Conservation (phyloP, 2,888 invertebrate genomes). For the Pimpla rufipes region DNA sequence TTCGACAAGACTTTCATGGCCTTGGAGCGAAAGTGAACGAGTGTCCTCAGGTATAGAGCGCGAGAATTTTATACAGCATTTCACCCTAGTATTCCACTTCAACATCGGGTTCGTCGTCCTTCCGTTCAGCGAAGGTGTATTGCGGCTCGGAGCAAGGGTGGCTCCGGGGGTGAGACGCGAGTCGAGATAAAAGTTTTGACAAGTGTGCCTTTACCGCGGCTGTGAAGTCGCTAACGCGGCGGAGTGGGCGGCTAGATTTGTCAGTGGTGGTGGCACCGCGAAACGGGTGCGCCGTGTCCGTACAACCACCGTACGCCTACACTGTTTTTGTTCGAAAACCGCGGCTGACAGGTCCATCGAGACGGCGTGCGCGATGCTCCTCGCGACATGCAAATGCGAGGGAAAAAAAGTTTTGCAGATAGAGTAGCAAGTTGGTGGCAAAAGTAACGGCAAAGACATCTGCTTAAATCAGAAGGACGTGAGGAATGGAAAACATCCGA, state of each 20-base stretch:
- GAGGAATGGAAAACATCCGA: background rate
- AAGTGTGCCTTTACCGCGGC: constrained; percentile 71
- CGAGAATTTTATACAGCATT: constrained; percentile 9
- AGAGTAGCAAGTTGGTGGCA: constrained; percentile 9
- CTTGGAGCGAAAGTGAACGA: constrained; percentile 24
- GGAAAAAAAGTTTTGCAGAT: background rate
- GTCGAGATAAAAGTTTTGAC: constrained; percentile 81
- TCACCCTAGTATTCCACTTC: constrained; percentile 9
- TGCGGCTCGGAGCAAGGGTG: background rate
- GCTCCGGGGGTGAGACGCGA: constrained; percentile 65
- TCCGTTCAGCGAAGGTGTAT: background rate
- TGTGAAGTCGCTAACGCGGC: constrained; percentile 28
- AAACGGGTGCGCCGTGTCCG: constrained; percentile 63
- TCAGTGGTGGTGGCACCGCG: constrained; percentile 40
- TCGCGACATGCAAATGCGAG: background rate
- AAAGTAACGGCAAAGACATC: background rate
- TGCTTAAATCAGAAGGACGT: background rate
- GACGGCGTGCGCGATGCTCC: constrained; percentile 10
- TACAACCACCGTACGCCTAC: constrained; percentile 47
- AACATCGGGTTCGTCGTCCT: constrained; percentile 11
- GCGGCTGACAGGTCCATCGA: constrained; percentile 61
- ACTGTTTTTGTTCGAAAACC: constrained; percentile 66
- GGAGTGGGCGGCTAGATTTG: constrained; percentile 26
- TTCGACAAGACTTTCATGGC: constrained; percentile 26
- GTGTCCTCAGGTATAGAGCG: constrained; percentile 3